These are phyloP conservation scores for Aricia agestis DNA, from an alignment of 1,140 invertebrate genomes.

Conservation along the genomic window DNA sequence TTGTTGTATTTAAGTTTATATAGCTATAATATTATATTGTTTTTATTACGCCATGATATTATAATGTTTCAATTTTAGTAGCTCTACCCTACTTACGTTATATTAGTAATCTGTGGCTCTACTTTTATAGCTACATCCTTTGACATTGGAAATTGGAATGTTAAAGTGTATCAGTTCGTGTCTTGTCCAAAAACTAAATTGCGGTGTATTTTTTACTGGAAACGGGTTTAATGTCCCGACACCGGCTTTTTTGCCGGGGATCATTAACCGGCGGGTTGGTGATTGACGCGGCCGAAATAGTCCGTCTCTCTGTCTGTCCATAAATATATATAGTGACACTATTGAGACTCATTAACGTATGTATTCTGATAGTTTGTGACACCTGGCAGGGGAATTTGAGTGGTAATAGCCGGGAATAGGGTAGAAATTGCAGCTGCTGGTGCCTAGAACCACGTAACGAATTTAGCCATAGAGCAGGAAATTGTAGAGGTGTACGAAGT, in stretches of 20 bases:
- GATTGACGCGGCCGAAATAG: not conserved
- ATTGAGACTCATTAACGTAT: not conserved
- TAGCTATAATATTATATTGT: too few relatives aligned
- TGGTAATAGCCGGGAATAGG: not conserved
- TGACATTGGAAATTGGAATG: too few relatives aligned
- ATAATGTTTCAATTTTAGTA: too few relatives aligned
- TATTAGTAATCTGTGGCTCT: too few relatives aligned
- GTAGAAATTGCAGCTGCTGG: not conserved
- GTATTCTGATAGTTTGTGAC: not conserved
- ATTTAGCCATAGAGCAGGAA: not conserved
- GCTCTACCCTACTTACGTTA: too few relatives aligned
- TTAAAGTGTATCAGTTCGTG: not conserved
- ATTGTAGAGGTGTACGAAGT: not conserved
- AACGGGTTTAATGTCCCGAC: not conserved
- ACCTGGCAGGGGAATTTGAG: not conserved
- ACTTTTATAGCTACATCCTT: too few relatives aligned
- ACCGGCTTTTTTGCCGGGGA: not conserved
- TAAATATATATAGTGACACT: conserved; percentile 3
- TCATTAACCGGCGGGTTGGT: not conserved
- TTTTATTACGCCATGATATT: too few relatives aligned
- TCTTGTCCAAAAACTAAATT: not conserved
- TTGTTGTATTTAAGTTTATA: too few relatives aligned
- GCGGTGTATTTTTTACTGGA: not conserved
- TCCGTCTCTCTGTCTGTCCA: not conserved
- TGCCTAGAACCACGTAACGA: not conserved